Conservation (phyloP, 2,113 vertebrate genomes). For the Megaleporinus macrocephalus region DNA sequence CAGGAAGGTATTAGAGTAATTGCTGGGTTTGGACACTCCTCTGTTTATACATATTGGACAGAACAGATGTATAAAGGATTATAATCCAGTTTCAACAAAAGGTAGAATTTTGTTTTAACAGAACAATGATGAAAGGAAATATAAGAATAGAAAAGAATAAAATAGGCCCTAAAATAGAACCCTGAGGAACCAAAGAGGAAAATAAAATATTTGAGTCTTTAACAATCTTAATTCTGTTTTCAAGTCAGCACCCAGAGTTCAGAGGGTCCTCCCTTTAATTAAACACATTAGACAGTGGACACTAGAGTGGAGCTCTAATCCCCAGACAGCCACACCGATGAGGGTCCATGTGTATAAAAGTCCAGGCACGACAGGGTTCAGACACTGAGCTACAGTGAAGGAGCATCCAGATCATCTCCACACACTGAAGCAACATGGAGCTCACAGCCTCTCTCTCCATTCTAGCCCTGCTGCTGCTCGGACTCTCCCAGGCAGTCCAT, state of each 20-base stretch:
- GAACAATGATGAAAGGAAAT: too few relatives aligned
- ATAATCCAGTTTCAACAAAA: too few relatives aligned
- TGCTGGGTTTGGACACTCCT: neutral
- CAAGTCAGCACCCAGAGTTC: too few relatives aligned
- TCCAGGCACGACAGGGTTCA: too few relatives aligned
- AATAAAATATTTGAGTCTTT: too few relatives aligned
- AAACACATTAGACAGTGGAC: constrained; percentile 22
- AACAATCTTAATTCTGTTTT: neutral
- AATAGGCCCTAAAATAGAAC: too few relatives aligned
- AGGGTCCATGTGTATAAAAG: too few relatives aligned
- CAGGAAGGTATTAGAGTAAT: neutral
- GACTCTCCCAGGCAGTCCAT: constrained; percentile 12
- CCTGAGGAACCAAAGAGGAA: too few relatives aligned
- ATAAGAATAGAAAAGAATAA: too few relatives aligned
- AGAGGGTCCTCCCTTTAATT: constrained; percentile 7
- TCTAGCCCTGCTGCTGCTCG: constrained; percentile 44
- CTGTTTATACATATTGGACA: neutral
- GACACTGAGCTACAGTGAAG: too few relatives aligned
- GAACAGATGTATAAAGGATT: too few relatives aligned
- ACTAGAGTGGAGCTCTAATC: neutral
- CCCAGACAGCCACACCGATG: constrained; percentile 37
- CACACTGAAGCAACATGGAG: constrained; percentile 52
- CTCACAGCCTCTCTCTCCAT: constrained; percentile 43
- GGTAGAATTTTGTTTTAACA: too few relatives aligned
- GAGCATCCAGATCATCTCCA: constrained; percentile 38